Conservation (phyloP, 35 echinoderm and acorn worm genomes). For the Chiridota heheva region DNA sequence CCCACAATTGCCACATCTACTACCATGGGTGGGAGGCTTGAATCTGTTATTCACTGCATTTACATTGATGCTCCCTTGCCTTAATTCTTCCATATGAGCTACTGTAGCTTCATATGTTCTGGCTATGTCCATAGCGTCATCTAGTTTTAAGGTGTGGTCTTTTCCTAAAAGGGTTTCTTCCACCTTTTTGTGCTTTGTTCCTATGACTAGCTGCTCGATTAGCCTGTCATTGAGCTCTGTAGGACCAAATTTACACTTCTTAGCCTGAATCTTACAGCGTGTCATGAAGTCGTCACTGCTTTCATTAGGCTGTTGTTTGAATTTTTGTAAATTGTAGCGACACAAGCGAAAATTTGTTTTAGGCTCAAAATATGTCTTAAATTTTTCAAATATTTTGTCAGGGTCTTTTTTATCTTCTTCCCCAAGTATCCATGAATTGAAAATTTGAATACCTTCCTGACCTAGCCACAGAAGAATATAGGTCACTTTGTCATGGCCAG, state of each 20-base stretch:
- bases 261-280: slow-evolving; percentile 19
- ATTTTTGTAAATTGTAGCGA: slow-evolving; percentile 14
- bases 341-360: slow-evolving; percentile 14
- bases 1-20: background rate
- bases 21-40: background rate
- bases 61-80: background rate
- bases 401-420: slow-evolving; percentile 16
- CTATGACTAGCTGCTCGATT: slow-evolving; percentile 19
- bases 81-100: slow-evolving; percentile 40
- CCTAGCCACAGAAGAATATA: background rate
- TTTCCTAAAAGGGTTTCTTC: slow-evolving; percentile 21
- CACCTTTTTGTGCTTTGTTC: slow-evolving; percentile 18
- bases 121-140: slow-evolving; percentile 1
- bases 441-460: background rate
- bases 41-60: background rate
- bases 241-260: slow-evolving; percentile 25
- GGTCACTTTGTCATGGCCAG: background rate
- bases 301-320: slow-evolving; percentile 19
- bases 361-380: slow-evolving; percentile 23
- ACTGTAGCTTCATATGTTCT: slow-evolving; percentile 38
- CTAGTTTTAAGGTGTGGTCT: background rate
- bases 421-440: slow-evolving; percentile 5
- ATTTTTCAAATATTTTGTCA: background rate
- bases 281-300: slow-evolving; percentile 21
- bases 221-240: background rate